Base-by-base conservation (phyloP, 53 echinoderm and acorn worm genomes). In the Pentamera pediparva region DNA sequence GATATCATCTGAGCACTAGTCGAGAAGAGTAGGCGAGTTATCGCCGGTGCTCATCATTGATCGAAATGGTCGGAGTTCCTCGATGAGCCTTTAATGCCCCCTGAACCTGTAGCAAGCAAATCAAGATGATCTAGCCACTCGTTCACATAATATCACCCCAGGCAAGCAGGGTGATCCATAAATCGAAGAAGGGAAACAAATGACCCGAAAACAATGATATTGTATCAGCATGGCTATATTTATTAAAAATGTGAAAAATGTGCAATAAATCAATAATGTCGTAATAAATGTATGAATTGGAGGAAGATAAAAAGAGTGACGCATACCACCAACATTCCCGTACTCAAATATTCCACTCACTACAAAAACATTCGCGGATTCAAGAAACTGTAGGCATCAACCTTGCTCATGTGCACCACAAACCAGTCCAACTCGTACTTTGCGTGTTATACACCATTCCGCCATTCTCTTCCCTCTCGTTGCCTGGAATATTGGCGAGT, bases 191-290 rank as follows among this genome's bases (percentile, higher is more conserved):
- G 1, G 12, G 12, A 12, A 45, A 45, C n/a, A 45, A n/a, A 45
- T 15, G 47, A 45, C 47, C 12, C 12, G n/a, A 45, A 45, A 45
- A 57, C 10, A 22, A 6, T 43, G 31, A 25, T 4, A 32, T 47
- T 20, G 22, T 49, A 38, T 75, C 32, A 59, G 41, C 60, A 75
- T 75, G 41, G 58, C 76, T 39, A 75, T 75, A 32, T 75, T 58
- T 75, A 3, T 60, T 75, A 60, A 41, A 75, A 58, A 75, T 75
- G 73, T 72, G 73, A 28, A 72, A 67, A 72, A 72, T 53, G 73
- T 72, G 73, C 73, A 72, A 75, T 45, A 75, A 59, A 75, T 22
- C 22, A 1, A 65, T 67, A 28, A 40, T 39, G 39, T 57, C 11
- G 32, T 57, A 67, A 39, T 39, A 67, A 67, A 30, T n/a, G n/a